Percentiles rank a stretch among this genome's conserved stretches.
These are phyloP conservation scores for Hylaeus volcanicus DNA, from an alignment of 1,140 invertebrate species.

Conservation along the genomic window DNA sequence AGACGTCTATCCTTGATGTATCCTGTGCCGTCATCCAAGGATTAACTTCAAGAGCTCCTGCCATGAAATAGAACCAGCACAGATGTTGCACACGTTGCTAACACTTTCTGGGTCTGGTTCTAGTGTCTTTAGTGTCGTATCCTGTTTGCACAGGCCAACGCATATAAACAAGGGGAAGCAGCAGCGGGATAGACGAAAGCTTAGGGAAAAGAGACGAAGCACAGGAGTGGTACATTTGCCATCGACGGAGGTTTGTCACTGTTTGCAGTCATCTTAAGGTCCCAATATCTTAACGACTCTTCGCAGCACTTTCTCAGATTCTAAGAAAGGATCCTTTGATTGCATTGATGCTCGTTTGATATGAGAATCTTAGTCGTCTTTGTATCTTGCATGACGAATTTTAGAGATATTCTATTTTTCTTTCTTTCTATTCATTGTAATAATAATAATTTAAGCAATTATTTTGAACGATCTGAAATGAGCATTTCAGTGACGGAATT, in stretches of 20 bases:
- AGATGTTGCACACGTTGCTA: conserved; percentile 54
- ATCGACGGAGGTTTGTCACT: conserved; percentile 82
- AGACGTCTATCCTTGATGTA: too few relatives aligned
- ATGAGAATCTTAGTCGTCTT: conserved; percentile 1
- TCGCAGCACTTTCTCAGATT: conserved; percentile 19
- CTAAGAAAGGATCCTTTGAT: background rate
- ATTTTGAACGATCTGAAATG: background rate
- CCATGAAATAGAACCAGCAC: conserved; percentile 41
- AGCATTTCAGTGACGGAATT: background rate
- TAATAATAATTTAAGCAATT: background rate
- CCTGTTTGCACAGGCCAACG: conserved; percentile 77
- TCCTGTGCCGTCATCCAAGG: too few relatives aligned
- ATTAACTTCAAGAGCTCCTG: background rate
- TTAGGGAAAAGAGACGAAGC: conserved; percentile 84
- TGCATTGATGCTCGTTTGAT: background rate
- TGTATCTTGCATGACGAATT: conserved; percentile 21
- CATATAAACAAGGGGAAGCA: conserved; percentile 83
- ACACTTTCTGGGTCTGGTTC: conserved; percentile 61
- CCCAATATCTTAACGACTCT: conserved; percentile 25
- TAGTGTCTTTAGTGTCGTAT: conserved; percentile 67
- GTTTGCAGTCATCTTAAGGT: conserved; percentile 45
- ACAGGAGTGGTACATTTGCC: conserved; percentile 85
- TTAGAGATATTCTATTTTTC: background rate
- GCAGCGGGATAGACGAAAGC: conserved; percentile 83
- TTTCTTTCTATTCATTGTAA: background rate